Conservation (phyloP, 2,888 invertebrate species). For the Julus scandinavius region DNA sequence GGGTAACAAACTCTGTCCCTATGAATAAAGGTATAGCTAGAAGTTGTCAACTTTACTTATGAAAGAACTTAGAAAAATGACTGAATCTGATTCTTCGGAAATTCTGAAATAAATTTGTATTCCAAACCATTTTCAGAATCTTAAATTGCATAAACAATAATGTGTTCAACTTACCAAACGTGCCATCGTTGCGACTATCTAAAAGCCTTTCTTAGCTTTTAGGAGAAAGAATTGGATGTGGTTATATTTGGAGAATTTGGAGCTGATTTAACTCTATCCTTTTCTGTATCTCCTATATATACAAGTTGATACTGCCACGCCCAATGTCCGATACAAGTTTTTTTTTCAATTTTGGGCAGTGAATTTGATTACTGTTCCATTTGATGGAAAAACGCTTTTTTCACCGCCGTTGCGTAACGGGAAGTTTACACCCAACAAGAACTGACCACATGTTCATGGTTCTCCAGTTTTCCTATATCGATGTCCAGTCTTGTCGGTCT, state of each 20-base stretch:
- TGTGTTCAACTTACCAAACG: conserved; percentile 11
- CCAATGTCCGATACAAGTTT: neutral
- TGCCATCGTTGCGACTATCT: neutral
- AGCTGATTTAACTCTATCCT: neutral
- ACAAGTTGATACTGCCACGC: neutral
- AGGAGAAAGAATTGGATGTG: neutral
- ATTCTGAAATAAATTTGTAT: too few species aligned
- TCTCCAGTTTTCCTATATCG: neutral
- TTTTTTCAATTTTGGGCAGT: neutral
- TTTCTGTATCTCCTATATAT: neutral
- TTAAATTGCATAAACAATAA: neutral
- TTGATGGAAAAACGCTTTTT: neutral
- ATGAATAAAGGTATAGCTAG: too few species aligned
- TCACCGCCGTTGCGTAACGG: neutral
- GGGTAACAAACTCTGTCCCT: too few species aligned
- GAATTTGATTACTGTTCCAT: neutral
- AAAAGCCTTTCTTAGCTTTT: neutral
- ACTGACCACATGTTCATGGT: neutral
- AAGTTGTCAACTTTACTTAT: too few species aligned
- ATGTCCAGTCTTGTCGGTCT: neutral
- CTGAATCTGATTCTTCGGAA: too few species aligned
- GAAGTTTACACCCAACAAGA: neutral
- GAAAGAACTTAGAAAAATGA: too few species aligned
- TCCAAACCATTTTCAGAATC: too few species aligned
- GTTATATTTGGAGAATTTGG: neutral